phyloP scores from a whole-genome alignment of 2,797 vertebrate species.

The Zonotrichia albicollis region DNA sequence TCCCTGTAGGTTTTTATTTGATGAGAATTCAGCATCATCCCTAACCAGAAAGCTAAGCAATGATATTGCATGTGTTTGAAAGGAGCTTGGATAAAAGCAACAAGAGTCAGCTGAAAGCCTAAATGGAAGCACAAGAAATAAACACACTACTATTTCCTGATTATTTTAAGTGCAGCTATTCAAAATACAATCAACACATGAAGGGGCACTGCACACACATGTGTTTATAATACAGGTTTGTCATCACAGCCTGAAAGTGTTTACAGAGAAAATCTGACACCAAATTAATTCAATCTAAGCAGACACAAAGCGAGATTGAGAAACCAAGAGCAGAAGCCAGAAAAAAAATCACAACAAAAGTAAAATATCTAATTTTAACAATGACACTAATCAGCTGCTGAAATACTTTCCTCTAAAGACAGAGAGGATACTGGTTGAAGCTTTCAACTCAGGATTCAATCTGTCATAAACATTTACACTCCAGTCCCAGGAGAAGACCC shows the following conservation, averaged over 20 bases:
- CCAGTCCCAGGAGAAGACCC: background rate
- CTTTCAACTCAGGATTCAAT: background rate
- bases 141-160: background rate
- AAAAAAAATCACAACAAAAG: background rate
- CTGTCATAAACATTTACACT: background rate
- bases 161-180: constrained; percentile 7
- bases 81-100: background rate
- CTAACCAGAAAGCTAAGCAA: background rate
- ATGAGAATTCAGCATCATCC: background rate
- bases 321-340: background rate
- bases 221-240: constrained; percentile 8
- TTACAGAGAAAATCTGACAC: constrained; percentile 7
- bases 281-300: constrained; percentile 5
- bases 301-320: background rate
- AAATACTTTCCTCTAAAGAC: background rate
- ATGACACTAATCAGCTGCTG: background rate
- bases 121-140: constrained; percentile 11
- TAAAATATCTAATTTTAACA: background rate
- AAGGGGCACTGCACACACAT: background rate
- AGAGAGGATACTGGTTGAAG: background rate
- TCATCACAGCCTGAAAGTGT: background rate
- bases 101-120: background rate
- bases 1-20: background rate
- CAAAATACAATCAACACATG: background rate
- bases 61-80: background rate